These are phyloP conservation scores for Hydrotaea cyrtoneurina DNA, from an alignment of 2,888 invertebrate genomes.

Conservation along the genomic window DNA sequence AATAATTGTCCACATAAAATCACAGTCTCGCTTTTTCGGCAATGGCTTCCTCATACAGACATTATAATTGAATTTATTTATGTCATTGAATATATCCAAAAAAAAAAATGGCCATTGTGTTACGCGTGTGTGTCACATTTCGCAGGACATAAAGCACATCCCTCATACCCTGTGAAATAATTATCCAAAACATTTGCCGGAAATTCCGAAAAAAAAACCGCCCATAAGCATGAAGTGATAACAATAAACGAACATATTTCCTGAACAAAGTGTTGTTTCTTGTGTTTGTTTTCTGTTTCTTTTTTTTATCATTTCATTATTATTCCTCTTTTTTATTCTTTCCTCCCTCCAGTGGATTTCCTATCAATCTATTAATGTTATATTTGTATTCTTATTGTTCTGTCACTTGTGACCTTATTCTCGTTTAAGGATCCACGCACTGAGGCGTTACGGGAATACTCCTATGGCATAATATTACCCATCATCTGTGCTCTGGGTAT, in stretches of 20 bases:
- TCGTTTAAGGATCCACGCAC: slow-evolving; percentile 83
- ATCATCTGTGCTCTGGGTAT: slow-evolving; percentile 88
- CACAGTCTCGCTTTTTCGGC: no score
- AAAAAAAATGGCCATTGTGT: no score
- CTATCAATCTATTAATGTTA: slow-evolving; percentile 43
- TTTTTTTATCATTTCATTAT: no score
- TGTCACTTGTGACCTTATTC: slow-evolving; percentile 16
- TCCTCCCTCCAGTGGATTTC: slow-evolving; percentile 42
- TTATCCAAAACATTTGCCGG: no score
- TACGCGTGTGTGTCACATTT: no score
- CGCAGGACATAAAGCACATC: no score
- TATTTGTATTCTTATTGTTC: slow-evolving; percentile 30
- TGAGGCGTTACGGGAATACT: slow-evolving; percentile 83
- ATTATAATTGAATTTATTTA: no score
- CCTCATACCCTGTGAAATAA: no score
- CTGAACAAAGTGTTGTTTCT: slow-evolving; percentile 6
- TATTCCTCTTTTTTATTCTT: slow-evolving; percentile 20
- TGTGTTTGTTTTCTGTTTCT: slow-evolving; percentile 53
- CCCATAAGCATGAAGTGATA: not conserved
- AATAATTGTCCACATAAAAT: no score
- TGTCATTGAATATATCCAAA: no score
- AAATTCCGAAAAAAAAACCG: no score
- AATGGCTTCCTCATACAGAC: not conserved
- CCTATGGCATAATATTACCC: slow-evolving; percentile 86
- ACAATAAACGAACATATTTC: slow-evolving; percentile 28